Conservation (phyloP, 2,888 invertebrate genomes). For the Tachina fera region DNA sequence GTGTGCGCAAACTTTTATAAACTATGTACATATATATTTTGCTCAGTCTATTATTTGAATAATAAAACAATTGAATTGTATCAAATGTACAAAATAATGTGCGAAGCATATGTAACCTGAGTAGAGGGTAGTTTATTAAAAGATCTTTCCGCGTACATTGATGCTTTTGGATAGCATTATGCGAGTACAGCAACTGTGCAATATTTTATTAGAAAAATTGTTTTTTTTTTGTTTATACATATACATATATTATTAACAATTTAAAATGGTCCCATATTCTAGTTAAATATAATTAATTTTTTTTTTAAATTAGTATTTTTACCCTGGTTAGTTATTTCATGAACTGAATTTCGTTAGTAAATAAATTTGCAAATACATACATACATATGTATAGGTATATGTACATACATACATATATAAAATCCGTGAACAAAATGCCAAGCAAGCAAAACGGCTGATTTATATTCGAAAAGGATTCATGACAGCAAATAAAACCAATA, state of each 20-base stretch:
- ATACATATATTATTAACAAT: conserved; percentile 6
- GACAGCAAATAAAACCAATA: too few species aligned
- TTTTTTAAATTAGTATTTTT: neutral
- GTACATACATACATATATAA: too few species aligned
- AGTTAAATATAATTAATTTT: conserved; percentile 5
- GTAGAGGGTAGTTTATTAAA: conserved; percentile 27
- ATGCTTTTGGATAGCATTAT: neutral
- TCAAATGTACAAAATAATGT: conserved; percentile 20
- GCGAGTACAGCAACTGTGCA: neutral
- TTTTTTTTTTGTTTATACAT: too few species aligned
- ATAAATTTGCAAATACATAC: too few species aligned
- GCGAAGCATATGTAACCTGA: conserved; percentile 21
- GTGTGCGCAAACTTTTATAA: too few species aligned
- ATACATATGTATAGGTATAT: too few species aligned
- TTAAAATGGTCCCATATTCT: conserved; percentile 8
- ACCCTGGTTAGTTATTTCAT: too few species aligned
- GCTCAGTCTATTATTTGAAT: conserved; percentile 32
- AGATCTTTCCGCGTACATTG: conserved; percentile 5
- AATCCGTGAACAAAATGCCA: too few species aligned
- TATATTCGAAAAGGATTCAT: too few species aligned
- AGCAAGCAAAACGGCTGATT: too few species aligned
- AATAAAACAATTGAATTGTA: conserved; percentile 44
- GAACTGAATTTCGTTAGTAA: too few species aligned
- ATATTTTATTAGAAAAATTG: neutral
- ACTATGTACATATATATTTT: conserved; percentile 13